Evolutionary conservation across 2,113 vertebrate genomes (phyloP), one percentile per base, ranked within the genome.

Genomic region (Serinus canaria): DNA sequence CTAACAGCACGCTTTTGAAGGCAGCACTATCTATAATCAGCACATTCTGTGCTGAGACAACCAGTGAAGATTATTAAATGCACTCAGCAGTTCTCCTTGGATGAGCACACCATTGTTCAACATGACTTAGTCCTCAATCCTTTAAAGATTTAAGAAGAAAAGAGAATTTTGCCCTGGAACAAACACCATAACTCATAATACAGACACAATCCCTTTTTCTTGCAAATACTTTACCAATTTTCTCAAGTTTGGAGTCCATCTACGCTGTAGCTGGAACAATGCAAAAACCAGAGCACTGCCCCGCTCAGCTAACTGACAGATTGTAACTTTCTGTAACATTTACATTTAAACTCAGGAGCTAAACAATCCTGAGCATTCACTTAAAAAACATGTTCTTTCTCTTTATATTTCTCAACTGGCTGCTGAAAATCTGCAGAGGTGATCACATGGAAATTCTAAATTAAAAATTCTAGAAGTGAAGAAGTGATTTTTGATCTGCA

Each of bases 11-110:
- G 50, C 77, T 90, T 96, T 74, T 23, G 16, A 88, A 94, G 30
- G 92, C 35, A 91, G 62, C 56, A 69, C 92, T 92, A 81, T 87
- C 85, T 94, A 60, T 90, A 87, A 80, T 86, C 85, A 66, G 90
- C 77, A 94, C 81, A 74, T 44, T 77, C 78, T 85, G 81, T 74
- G 44, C 76, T 49, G 68, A 92, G 43, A 87, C 43, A 93, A 76
- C 58, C 75, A 95, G 37, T 43, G 76, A 93, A 86, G 73, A 88
- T 82, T 78, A 94, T 84, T 85, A 89, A 92, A 93, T 43, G 50
- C 73, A 74, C 68, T 84, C 77, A 82, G 62, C 72, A 70, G 81
- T 39, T 92, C 81, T 89, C 77, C 85, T 73, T 66, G 59, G 79
- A 96, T 73, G 33, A 94, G n/a, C 69, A 78, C 3, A 5, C 55